Conservation (phyloP, 2,888 invertebrate species). For the Druceiella hillmani region DNA sequence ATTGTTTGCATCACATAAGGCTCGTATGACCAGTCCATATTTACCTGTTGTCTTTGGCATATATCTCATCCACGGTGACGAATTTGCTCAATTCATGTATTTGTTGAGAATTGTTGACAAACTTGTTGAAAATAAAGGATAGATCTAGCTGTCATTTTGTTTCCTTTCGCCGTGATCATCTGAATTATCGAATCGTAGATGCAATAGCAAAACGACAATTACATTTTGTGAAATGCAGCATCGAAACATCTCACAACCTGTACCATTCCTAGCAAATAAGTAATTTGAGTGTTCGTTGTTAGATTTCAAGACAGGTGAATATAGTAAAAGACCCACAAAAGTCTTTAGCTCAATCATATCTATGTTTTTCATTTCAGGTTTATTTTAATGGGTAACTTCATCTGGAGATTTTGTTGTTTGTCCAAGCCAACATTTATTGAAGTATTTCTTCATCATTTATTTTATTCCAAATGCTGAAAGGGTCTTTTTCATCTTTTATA, state of each 20-base stretch:
- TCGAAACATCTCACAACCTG: constrained; percentile 22
- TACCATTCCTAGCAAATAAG: constrained; percentile 21
- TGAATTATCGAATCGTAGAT: constrained; percentile 19
- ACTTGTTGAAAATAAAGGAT: constrained; percentile 21
- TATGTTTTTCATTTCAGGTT: too few relatives aligned
- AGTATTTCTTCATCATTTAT: too few relatives aligned
- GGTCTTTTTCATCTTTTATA: too few relatives aligned
- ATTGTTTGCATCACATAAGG: constrained; percentile 19
- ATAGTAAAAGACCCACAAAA: too few relatives aligned
- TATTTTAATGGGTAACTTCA: too few relatives aligned
- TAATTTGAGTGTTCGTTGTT: constrained; percentile 21
- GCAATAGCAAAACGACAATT: background rate
- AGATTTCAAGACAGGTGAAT: constrained; percentile 22
- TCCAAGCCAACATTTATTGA: too few relatives aligned
- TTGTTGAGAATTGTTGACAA: constrained; percentile 22
- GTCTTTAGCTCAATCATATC: constrained; percentile 16
- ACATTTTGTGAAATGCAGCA: constrained; percentile 5
- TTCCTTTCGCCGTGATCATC: constrained; percentile 17
- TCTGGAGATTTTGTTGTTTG: too few relatives aligned
- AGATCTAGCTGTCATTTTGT: constrained; percentile 21
- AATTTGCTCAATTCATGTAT: constrained; percentile 20
- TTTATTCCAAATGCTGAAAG: too few relatives aligned
- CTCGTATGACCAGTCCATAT: constrained; percentile 15
- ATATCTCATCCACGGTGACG: constrained; percentile 25
- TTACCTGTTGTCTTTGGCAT: constrained; percentile 22